These are phyloP conservation scores for Lagocephalus sceleratus DNA, from an alignment of 2,797 vertebrate species.

Conservation along the genomic window DNA sequence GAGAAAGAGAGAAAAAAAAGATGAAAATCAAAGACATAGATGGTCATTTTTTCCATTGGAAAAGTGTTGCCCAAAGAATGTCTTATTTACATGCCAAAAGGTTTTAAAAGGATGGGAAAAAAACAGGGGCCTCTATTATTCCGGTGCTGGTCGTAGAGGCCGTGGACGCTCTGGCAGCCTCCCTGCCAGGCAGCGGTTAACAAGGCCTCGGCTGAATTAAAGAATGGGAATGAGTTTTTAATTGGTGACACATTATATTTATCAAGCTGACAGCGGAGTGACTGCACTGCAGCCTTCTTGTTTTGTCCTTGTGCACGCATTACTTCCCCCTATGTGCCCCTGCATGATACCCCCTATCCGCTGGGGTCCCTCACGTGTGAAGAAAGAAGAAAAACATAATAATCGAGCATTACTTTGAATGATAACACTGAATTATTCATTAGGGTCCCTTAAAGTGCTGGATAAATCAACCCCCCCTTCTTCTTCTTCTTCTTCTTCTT, in stretches of 20 bases:
- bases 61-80: conserved; percentile 88
- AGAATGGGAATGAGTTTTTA: conserved; percentile 94
- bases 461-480: conserved; percentile 77
- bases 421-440: conserved; percentile 98
- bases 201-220: conserved; percentile 86
- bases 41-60: conserved; percentile 86
- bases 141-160: conserved; percentile 80
- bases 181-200: conserved; percentile 87
- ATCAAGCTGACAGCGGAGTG: conserved; percentile 89
- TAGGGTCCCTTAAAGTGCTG: conserved; percentile 80
- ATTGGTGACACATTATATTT: conserved; percentile 98
- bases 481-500: conserved; percentile 36
- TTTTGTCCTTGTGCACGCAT: conserved; percentile 83
- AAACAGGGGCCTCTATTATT: conserved; percentile 77
- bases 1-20: conserved; percentile 61
- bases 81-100: conserved; percentile 95
- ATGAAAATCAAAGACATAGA: conserved; percentile 89
- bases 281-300: conserved; percentile 79
- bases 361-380: conserved; percentile 79
- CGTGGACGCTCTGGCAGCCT: conserved; percentile 71
- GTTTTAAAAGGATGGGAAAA: conserved; percentile 84
- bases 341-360: conserved; percentile 76
- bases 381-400: conserved; percentile 80
- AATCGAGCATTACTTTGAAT: conserved; percentile 81
- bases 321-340: conserved; percentile 82